Evolutionary conservation across 1,140 invertebrate species (phyloP), one percentile per base, ranked within the genome.

Genomic region (Drosophila pallidifrons): DNA sequence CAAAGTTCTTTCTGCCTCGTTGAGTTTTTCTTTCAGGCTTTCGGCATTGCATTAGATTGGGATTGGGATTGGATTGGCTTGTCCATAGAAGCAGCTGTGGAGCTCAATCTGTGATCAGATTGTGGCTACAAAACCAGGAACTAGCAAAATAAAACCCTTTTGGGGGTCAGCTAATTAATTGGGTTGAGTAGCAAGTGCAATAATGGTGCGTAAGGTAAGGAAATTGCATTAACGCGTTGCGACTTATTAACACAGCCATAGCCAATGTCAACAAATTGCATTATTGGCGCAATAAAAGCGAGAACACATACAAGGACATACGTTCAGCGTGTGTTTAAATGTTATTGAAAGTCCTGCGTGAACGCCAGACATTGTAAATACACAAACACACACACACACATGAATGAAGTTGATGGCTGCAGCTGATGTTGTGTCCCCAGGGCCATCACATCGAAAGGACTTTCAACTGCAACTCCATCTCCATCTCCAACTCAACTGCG

Each of bases 201-300:
- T 79, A 49, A 20, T 38, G 52, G 41, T 11, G 35, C 13, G 46
- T 10, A 58, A 64, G 38, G 55, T 41, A 47, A 41, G 63, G 28
- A 87, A 80, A 87, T 83, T 82, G 80, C 67, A 72, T 83, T 89
- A 78, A 38, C 11, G 77, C 28, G 57, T 38, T 45, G 70, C 63
- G 66, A 58, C 80, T 88, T 77, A 88, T 88, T 88, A 88, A 88
- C 85, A 88, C 54, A 60, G 68, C 61, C 71, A 71, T 83, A 69
- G 85, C 85, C 83, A 88, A 89, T 88, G 83, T 89, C 82, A 88
- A 88, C 83, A 88, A 88, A 88, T 89, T 88, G 80, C 81, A 89
- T 88, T 88, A 88, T 86, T 77, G 61, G 69, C 41, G 82, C 78
- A 81, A 83, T 82, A 83, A 75, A 75, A 85, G 71, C 66, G 79